Percentiles rank a stretch among this genome's conserved stretches.
These are phyloP conservation scores for Heteromormyrus szaboi DNA, from an alignment of 2,797 vertebrate genomes.

Conservation along the genomic window DNA sequence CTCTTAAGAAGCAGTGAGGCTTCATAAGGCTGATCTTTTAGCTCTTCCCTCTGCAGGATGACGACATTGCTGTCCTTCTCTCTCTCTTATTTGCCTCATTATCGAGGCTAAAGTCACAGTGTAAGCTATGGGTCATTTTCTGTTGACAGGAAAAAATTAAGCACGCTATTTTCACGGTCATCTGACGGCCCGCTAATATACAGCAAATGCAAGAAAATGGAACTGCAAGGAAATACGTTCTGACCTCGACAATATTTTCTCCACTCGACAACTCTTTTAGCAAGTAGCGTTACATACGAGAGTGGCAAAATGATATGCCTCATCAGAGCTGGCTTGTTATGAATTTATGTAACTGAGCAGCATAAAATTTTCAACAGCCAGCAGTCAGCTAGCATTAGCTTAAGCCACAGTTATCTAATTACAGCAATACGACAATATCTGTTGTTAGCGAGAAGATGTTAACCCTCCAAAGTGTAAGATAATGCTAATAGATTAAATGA, in stretches of 20 bases:
- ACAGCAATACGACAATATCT: constrained; percentile 2
- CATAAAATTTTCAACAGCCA: constrained; percentile 12
- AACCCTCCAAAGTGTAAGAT: not conserved
- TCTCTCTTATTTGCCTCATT: not conserved
- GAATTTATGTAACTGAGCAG: constrained; percentile 9
- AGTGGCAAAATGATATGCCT: not conserved
- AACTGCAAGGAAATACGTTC: not conserved
- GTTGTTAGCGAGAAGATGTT: not conserved
- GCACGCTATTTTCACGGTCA: not conserved
- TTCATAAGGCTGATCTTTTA: not conserved
- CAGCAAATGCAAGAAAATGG: not conserved
- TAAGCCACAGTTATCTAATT: constrained; percentile 11
- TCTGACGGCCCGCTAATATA: not conserved
- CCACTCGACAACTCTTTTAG: not conserved
- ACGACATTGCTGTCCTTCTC: not conserved
- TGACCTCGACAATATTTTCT: not conserved
- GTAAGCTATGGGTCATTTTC: not conserved
- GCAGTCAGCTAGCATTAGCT: constrained; percentile 4
- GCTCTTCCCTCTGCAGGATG: not conserved
- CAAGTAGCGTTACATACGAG: not conserved
- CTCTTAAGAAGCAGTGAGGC: not conserved
- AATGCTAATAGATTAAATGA: constrained; percentile 7
- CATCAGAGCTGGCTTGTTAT: constrained; percentile 12
- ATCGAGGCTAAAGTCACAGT: constrained; percentile 5
- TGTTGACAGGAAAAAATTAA: constrained; percentile 12